Evolutionary conservation across 2,888 invertebrate genomes (phyloP), one percentile per base, ranked within the genome.

Genomic region (Ethmia dodecea): DNA sequence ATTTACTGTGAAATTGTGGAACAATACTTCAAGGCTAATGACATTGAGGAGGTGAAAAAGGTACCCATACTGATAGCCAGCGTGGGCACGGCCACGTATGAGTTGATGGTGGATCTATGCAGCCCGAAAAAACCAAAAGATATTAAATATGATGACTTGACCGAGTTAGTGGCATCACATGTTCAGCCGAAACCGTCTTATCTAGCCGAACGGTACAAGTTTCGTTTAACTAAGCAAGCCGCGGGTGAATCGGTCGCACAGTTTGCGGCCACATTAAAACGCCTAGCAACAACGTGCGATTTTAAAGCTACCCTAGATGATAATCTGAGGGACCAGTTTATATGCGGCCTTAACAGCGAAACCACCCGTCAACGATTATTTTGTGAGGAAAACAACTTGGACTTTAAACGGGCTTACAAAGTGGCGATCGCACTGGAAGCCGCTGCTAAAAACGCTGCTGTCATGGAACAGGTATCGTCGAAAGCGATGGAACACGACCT

Each of bases 311-410:
- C n/a, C n/a, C 13, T 34, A 3, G 9, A 34, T 1, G 34, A 34
- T 12, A 34, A 34, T 12, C 12, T 34, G 8, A 13, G 34, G n/a
- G 34, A 34, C 15, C 34, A 34, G n/a, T 36, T 36, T 9, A 11
- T 36, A 1, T 36, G 31, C 11, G 36, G 31, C 6, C 11, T 31
- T 8, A 3, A n/a, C 1, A 15, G 15, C 13, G 28, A 27, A 22
- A 6, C 14, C 1, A 14, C 16, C 4, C 14, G 35, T 9, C 27
- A 36, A 9, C 13, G 20, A 22, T 20, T 31, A 11, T 36, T 36
- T 14, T 27, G 27, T 6, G 31, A 22, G 18, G 12, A 15, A 1
- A 13, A 31, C 4, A n/a, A n/a, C 3, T n/a, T n/a, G 3, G 13
- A 3, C n/a, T 36, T 27, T n/a, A 16, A 8, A 10, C n/a, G n/a